These are phyloP conservation scores for Ophioninae sp. DNA, from an alignment of 2,888 invertebrate genomes.

Conservation along the genomic window DNA sequence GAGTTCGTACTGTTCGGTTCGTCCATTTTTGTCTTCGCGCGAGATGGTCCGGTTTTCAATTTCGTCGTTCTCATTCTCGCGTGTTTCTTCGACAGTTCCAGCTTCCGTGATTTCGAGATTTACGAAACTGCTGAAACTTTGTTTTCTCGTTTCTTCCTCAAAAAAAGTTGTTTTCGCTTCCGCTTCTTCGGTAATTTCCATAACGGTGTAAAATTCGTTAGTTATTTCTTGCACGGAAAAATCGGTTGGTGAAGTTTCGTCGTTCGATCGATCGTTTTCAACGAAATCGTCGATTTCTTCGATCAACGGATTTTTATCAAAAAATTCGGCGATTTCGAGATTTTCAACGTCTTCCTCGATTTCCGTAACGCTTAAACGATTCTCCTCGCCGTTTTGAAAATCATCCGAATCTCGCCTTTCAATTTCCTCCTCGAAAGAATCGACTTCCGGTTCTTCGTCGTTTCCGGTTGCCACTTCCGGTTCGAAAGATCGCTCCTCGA, in stretches of 20 bases:
- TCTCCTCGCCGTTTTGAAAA: conserved; percentile 31
- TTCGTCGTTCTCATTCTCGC: not conserved
- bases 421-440: conserved; percentile 17
- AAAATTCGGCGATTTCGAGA: conserved; percentile 14
- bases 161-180: not conserved
- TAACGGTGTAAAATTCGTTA: conserved; percentile 20
- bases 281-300: conserved; percentile 52
- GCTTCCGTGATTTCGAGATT: conserved; percentile 47
- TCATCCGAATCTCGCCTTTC: conserved; percentile 28
- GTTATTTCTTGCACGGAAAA: conserved; percentile 42
- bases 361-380: conserved; percentile 37
- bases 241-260: conserved; percentile 8
- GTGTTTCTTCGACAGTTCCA: conserved; percentile 17
- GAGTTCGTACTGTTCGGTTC: conserved; percentile 6
- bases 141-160: conserved; percentile 43
- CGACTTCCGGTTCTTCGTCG: conserved; percentile 19
- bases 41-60: not conserved
- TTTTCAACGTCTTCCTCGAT: conserved; percentile 44
- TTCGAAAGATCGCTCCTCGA: conserved; percentile 4
- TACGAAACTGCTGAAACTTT: conserved; percentile 48
- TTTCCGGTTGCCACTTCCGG: conserved; percentile 8
- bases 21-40: conserved; percentile 4
- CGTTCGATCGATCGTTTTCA: not conserved
- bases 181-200: conserved; percentile 21
- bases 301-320: conserved; percentile 50